Evolutionary conservation across 1,140 invertebrate species (phyloP).

Genomic region (Nephila pilipes): DNA sequence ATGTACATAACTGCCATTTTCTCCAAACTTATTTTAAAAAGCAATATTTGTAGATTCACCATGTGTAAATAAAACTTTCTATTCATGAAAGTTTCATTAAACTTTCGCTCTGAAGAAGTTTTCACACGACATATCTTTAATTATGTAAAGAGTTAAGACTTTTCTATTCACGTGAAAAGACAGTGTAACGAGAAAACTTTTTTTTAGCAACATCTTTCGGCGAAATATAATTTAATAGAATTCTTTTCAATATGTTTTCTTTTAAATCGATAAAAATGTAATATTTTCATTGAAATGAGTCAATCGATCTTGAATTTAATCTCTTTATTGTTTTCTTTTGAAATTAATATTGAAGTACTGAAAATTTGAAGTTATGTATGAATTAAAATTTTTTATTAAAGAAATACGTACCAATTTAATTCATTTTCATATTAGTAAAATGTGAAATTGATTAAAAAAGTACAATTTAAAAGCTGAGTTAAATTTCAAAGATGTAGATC

Average conservation of each 20-base stretch:
- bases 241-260: background rate
- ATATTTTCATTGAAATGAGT: too few relatives aligned
- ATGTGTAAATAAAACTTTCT: background rate
- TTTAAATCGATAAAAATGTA: too few relatives aligned
- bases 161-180: background rate
- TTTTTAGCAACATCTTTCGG: background rate
- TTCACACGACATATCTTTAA: background rate
- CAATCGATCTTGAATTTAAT: too few relatives aligned
- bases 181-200: background rate
- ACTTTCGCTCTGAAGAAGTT: background rate
- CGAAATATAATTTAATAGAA: background rate
- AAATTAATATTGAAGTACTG: too few relatives aligned
- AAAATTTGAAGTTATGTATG: too few relatives aligned
- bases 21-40: background rate
- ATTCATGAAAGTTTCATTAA: background rate
- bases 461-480: too few relatives aligned
- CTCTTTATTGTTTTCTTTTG: too few relatives aligned
- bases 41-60: background rate
- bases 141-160: background rate
- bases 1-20: background rate
- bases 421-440: too few relatives aligned
- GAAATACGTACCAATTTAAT: too few relatives aligned
- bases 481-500: too few relatives aligned
- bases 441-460: too few relatives aligned
- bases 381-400: too few relatives aligned